Conservation (phyloP, 2,888 invertebrate genomes). For the Cantharis lateralis region DNA sequence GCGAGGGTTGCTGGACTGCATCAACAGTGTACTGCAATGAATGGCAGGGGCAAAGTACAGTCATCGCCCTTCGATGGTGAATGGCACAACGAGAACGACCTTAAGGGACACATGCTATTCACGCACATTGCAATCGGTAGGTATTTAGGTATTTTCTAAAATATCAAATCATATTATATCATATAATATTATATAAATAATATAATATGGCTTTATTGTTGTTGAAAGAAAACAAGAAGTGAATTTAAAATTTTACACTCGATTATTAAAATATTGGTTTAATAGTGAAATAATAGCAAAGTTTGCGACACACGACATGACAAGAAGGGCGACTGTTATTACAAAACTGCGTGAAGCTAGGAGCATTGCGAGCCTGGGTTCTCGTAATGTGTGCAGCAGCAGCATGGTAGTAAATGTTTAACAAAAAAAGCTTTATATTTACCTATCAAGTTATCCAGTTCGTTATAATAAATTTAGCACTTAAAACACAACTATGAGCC, state of each 20-base stretch:
- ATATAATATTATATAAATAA: too few relatives aligned
- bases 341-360: too few relatives aligned
- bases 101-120: constrained; percentile 37
- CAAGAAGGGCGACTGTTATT: not conserved
- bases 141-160: not conserved
- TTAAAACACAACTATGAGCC: not conserved
- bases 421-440: not conserved
- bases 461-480: not conserved
- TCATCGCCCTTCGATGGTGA: constrained; percentile 27
- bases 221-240: not conserved
- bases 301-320: not conserved
- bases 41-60: constrained; percentile 34
- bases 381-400: not conserved
- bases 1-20: constrained; percentile 24
- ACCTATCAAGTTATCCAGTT: not conserved
- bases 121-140: constrained; percentile 18
- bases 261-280: not conserved
- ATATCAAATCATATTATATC: not conserved
- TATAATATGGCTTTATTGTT: too few relatives aligned
- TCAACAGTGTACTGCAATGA: constrained; percentile 33
- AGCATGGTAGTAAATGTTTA: not conserved
- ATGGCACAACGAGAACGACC: constrained; percentile 35
- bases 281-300: not conserved
- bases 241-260: not conserved
- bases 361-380: not conserved